Conservation (phyloP, 2,797 vertebrate genomes). For the Okamejei kenojei region DNA sequence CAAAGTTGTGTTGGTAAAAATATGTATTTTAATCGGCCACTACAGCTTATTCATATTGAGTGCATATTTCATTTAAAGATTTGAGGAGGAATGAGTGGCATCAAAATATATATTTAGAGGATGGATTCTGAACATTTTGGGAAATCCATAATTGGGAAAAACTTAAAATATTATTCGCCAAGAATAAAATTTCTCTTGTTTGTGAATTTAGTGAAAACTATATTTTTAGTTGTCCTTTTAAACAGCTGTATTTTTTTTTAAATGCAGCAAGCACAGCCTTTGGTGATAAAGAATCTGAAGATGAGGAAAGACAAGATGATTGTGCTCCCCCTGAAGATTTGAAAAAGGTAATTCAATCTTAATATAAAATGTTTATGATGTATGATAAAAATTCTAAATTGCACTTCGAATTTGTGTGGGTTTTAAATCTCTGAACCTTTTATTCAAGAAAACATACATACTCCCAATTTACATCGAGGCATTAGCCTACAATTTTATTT, state of each 20-base stretch:
- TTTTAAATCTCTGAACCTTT: too few species aligned
- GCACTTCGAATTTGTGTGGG: neutral
- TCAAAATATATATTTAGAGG: neutral
- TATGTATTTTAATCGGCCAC: too few species aligned
- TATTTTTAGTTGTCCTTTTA: neutral
- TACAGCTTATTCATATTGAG: neutral
- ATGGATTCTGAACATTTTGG: neutral
- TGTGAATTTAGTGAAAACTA: neutral
- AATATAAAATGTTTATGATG: slow-evolving; percentile 12
- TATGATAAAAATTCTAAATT: neutral
- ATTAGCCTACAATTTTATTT: neutral
- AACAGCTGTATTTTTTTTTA: slow-evolving; percentile 40
- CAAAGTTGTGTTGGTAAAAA: too few species aligned
- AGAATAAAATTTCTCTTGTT: neutral
- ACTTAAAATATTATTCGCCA: neutral
- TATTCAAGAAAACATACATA: neutral
- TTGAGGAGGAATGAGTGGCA: neutral
- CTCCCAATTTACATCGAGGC: neutral
- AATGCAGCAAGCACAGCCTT: slow-evolving; percentile 77
- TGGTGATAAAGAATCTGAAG: slow-evolving; percentile 90
- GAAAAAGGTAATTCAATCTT: slow-evolving; percentile 70
- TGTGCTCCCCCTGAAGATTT: slow-evolving; percentile 79
- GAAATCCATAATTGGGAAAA: neutral
- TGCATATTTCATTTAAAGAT: neutral
- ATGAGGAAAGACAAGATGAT: slow-evolving; percentile 74